phyloP scores from a whole-genome alignment of 2,797 vertebrate genomes.

The Neosilurus mollespiculum region DNA sequence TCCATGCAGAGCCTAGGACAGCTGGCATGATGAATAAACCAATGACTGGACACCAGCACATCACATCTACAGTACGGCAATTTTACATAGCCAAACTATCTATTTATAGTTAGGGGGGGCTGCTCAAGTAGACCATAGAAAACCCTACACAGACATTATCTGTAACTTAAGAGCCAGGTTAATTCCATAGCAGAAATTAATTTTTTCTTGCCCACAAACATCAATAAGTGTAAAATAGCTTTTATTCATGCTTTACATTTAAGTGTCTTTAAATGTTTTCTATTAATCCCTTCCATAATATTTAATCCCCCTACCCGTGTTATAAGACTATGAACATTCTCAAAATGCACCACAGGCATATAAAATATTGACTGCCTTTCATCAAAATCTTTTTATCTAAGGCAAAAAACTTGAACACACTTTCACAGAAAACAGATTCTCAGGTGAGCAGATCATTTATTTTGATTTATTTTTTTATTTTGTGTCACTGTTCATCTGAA shows the following conservation, averaged over 20 bases:
- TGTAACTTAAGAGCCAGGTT: neutral
- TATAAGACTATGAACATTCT: neutral
- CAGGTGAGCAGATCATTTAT: slow-evolving; percentile 29
- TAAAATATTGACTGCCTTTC: slow-evolving; percentile 7
- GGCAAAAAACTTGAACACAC: slow-evolving; percentile 22
- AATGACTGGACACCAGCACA: neutral
- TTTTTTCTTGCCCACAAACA: neutral
- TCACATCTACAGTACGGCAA: neutral
- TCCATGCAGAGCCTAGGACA: neutral
- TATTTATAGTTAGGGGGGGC: too few species aligned
- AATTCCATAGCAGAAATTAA: neutral
- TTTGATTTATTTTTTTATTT: slow-evolving; percentile 30
- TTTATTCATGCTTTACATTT: neutral
- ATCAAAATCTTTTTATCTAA: neutral
- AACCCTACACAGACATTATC: neutral
- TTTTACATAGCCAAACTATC: neutral
- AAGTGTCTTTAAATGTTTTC: neutral
- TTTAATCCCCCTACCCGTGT: neutral
- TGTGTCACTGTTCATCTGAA: slow-evolving; percentile 22
- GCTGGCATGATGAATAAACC: neutral
- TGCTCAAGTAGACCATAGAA: neutral
- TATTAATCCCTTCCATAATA: neutral
- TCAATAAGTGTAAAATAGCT: neutral
- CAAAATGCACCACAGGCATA: slow-evolving; percentile 2
- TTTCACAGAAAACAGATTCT: slow-evolving; percentile 45